Percentiles rank a stretch among this genome's conserved stretches.
phyloP scores from a whole-genome alignment of 2,113 vertebrate species.

The rat (Rattus norvegicus) region DNA sequence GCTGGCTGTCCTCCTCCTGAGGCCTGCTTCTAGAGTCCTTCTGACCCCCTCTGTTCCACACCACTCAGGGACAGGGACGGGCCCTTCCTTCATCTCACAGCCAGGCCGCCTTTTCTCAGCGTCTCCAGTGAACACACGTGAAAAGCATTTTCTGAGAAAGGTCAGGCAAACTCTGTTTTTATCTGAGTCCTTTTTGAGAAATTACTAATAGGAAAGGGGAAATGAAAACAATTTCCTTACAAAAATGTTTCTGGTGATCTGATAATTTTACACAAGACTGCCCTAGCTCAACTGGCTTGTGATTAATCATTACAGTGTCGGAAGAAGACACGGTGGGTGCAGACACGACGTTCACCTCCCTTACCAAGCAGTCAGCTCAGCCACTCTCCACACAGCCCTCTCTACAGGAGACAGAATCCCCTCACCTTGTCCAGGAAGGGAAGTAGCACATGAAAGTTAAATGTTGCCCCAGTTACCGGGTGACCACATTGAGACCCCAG shows the following conservation, averaged over 20 bases:
- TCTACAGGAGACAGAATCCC: background rate
- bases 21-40: background rate
- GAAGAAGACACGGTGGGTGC: background rate
- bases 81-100: background rate
- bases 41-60: background rate
- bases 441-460: background rate
- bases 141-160: conserved; percentile 20
- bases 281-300: too few relatives aligned
- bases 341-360: rapidly evolving
- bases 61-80: background rate
- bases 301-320: background rate
- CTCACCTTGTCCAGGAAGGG: background rate
- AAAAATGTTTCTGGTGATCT: background rate
- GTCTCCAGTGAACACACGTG: background rate
- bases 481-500: background rate
- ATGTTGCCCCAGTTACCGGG: background rate
- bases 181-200: background rate
- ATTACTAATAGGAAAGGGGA: background rate
- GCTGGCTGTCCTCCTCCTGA: background rate
- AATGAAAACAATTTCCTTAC: background rate
- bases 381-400: background rate
- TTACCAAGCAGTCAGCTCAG: background rate
- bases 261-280: background rate
- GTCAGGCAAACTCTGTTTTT: background rate
- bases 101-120: background rate